These are phyloP conservation scores for Drosophila grimshawi DNA, from an alignment of 1,140 invertebrate species.

Conservation along the genomic window DNA sequence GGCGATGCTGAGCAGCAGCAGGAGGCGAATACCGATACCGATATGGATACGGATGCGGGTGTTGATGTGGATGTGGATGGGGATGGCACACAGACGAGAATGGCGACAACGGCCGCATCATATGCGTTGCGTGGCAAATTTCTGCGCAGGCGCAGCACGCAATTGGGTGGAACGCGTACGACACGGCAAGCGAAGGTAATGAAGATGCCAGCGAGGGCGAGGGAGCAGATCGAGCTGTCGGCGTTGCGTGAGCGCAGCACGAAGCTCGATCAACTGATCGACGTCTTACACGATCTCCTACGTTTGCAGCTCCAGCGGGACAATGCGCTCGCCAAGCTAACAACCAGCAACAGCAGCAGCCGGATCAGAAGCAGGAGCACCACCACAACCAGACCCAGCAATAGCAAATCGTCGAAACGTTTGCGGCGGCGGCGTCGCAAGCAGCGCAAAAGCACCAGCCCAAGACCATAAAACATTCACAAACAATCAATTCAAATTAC, in stretches of 20 bases:
- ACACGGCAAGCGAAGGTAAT: conserved; percentile 54
- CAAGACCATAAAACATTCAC: conserved; percentile 5
- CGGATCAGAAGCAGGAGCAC: background rate
- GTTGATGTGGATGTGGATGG: background rate
- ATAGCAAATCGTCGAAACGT: conserved; percentile 9
- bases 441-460: conserved; percentile 7
- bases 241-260: conserved; percentile 42
- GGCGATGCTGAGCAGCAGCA: background rate
- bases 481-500: background rate
- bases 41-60: no score
- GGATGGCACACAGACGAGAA: background rate
- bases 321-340: conserved; percentile 4
- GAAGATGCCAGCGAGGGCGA: background rate
- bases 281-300: conserved; percentile 60
- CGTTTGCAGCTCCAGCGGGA: conserved; percentile 55
- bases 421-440: conserved; percentile 24
- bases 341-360: background rate
- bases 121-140: conserved; percentile 76
- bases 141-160: conserved; percentile 49
- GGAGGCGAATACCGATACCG: background rate
- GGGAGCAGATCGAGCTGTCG: conserved; percentile 12
- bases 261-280: conserved; percentile 66
- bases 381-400: conserved; percentile 8
- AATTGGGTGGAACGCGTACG: conserved; percentile 26
- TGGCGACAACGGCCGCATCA: conserved; percentile 44